Evolutionary conservation across 2,888 invertebrate species (phyloP).

Genomic region (Arctia plantaginis): DNA sequence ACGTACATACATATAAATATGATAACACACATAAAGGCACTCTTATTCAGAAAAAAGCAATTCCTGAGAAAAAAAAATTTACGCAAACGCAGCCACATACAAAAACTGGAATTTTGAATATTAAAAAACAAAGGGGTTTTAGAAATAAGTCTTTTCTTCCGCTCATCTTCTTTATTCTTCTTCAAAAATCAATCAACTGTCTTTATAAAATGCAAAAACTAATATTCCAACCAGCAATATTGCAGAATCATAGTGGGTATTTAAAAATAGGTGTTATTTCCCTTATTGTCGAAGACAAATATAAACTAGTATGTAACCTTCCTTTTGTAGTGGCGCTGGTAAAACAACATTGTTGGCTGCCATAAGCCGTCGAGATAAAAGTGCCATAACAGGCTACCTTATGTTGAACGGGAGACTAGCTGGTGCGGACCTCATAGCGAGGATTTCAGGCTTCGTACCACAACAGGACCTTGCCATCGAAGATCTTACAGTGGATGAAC

Average conservation of each 20-base stretch:
- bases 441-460: slow-evolving; percentile 94
- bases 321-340: slow-evolving; percentile 89
- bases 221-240: no score
- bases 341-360: slow-evolving; percentile 92
- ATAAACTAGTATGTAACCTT: not conserved
- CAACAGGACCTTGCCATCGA: slow-evolving; percentile 94
- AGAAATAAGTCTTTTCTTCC: no score
- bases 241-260: not conserved
- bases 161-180: no score
- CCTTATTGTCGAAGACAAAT: not conserved
- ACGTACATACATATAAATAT: not conserved
- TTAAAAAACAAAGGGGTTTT: no score
- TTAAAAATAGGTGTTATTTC: not conserved
- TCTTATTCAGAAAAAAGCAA: not conserved
- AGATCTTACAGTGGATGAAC: slow-evolving; percentile 92
- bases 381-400: slow-evolving; percentile 89
- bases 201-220: no score
- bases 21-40: no score
- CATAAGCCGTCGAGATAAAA: slow-evolving; percentile 90
- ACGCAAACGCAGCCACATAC: no score
- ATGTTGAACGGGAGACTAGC: slow-evolving; percentile 89
- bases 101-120: no score
- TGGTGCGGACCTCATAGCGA: slow-evolving; percentile 88
- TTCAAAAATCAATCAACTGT: no score
- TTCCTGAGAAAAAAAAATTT: no score